Conservation (phyloP, 2,888 invertebrate species). For the Andrena haemorrhoa region DNA sequence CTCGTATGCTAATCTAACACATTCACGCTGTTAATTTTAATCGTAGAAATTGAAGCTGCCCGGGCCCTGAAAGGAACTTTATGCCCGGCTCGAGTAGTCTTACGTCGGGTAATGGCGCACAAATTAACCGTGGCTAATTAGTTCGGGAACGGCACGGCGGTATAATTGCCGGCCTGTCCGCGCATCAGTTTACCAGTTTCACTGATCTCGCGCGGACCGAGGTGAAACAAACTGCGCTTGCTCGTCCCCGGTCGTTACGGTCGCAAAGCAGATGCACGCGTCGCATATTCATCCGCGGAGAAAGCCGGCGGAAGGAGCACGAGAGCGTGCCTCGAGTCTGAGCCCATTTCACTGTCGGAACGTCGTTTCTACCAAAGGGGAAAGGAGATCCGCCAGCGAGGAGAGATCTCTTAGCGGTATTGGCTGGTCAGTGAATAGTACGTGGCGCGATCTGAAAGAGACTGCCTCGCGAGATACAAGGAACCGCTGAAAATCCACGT, state of each 20-base stretch:
- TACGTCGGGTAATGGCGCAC: slow-evolving; percentile 29
- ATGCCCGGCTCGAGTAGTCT: slow-evolving; percentile 6
- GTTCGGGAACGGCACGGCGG: slow-evolving; percentile 16
- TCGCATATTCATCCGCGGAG: slow-evolving; percentile 17
- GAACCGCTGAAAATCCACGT: slow-evolving; percentile 12
- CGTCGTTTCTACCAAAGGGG: slow-evolving; percentile 14
- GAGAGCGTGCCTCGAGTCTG: background rate
- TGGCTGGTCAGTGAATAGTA: slow-evolving; percentile 42
- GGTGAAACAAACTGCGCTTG: slow-evolving; percentile 13
- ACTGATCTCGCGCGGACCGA: slow-evolving; percentile 34
- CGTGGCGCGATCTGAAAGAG: slow-evolving; percentile 41
- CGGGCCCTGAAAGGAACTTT: background rate
- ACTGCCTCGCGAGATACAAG: slow-evolving; percentile 25
- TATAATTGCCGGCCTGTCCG: slow-evolving; percentile 50
- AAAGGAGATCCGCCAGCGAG: background rate
- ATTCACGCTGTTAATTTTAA: background rate
- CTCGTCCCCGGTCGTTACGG: background rate
- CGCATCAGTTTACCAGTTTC: slow-evolving; percentile 41
- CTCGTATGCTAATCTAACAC: background rate
- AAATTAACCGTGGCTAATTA: slow-evolving; percentile 57
- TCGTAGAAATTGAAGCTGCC: background rate
- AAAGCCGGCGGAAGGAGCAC: background rate
- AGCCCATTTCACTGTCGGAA: slow-evolving; percentile 6
- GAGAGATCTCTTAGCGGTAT: slow-evolving; percentile 45
- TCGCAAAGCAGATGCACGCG: slow-evolving; percentile 42